A percentile compares a stretch with the other conserved stretches of the same genome.
Conservation (phyloP, 2,113 vertebrate genomes). For the Cyphomyrus discorhynchus region DNA sequence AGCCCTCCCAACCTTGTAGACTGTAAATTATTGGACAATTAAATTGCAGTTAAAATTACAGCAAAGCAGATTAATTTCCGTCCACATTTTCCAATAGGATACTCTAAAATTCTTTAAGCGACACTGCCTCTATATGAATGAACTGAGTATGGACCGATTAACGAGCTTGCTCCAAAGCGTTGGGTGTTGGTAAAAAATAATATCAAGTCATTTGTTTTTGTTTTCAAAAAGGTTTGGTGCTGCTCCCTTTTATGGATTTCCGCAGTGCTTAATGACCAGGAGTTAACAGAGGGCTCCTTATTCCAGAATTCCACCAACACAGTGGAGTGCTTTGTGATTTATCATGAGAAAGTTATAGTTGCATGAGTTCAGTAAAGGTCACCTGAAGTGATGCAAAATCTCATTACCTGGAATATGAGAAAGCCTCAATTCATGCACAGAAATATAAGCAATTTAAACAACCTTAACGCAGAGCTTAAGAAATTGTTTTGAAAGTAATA, state of each 20-base stretch:
- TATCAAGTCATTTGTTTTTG: background rate
- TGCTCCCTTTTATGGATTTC: background rate
- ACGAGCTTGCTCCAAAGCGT: background rate
- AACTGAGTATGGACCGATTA: background rate
- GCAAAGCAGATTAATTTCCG: background rate
- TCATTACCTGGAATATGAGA: background rate
- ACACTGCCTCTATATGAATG: background rate
- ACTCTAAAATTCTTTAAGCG: background rate
- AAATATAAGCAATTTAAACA: background rate
- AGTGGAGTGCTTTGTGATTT: background rate
- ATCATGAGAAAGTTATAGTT: background rate
- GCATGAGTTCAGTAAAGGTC: background rate
- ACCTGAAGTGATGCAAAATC: background rate
- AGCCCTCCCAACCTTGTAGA: background rate
- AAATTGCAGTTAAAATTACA: background rate
- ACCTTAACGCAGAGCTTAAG: background rate
- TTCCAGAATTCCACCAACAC: background rate
- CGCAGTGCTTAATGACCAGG: background rate
- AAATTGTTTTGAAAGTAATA: background rate
- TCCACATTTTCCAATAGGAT: background rate
- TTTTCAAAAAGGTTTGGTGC: background rate
- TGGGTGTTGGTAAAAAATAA: background rate
- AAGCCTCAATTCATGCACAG: background rate
- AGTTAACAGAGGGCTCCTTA: background rate
- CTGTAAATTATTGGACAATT: background rate